Evolutionary conservation across 2,888 invertebrate species (phyloP).

Genomic region (Vanessa cardui): DNA sequence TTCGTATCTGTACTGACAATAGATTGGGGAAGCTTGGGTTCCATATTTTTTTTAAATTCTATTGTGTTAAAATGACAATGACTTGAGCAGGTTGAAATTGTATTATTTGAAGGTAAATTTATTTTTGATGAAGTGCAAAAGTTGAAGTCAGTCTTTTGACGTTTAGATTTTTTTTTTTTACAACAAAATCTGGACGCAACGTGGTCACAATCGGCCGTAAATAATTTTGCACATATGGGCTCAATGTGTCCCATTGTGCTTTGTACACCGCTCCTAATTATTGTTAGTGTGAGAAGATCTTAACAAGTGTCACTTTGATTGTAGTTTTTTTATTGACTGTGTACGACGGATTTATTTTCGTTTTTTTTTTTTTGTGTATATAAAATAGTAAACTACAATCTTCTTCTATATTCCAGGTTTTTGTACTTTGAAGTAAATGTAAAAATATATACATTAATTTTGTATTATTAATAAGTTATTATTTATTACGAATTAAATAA

Average conservation of each 20-base stretch:
- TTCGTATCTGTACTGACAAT: slow-evolving; percentile 60
- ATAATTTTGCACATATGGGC: slow-evolving; percentile 76
- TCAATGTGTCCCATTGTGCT: slow-evolving; percentile 73
- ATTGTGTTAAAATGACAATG: slow-evolving; percentile 59
- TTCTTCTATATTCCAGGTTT: no score
- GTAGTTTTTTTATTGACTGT: slow-evolving; percentile 15
- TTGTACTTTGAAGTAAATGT: no score
- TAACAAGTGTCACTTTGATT: slow-evolving; percentile 44
- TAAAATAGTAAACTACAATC: no score
- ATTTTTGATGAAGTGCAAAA: slow-evolving; percentile 82
- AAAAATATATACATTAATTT: no score
- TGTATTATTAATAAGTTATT: no score
- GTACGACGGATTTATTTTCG: background rate
- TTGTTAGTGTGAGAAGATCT: slow-evolving; percentile 60
- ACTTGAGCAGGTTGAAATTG: slow-evolving; percentile 66
- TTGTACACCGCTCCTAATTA: slow-evolving; percentile 62
- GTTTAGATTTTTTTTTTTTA: slow-evolving; percentile 56
- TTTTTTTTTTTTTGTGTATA: no score
- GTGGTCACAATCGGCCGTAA: slow-evolving; percentile 63
- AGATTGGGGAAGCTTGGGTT: slow-evolving; percentile 44
- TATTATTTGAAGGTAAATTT: slow-evolving; percentile 74
- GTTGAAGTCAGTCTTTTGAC: slow-evolving; percentile 69
- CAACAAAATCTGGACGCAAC: slow-evolving; percentile 60
- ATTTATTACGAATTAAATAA: no score
- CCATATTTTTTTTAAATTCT: slow-evolving; percentile 51